phyloP scores from a whole-genome alignment of 2,797 vertebrate genomes.

The Pteropus rufus region DNA sequence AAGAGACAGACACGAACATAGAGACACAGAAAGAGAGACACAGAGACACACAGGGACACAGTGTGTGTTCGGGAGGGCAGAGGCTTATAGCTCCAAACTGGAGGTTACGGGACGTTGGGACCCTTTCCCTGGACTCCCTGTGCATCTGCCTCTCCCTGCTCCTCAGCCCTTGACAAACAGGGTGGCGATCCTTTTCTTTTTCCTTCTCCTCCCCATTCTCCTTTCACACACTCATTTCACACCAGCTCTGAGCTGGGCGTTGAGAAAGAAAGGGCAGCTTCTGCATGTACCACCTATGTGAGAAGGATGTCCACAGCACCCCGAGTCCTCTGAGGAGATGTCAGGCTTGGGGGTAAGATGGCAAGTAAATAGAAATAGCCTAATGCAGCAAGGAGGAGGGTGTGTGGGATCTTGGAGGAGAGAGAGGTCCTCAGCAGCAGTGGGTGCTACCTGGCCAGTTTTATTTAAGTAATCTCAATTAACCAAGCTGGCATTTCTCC shows the following conservation, averaged over 20 bases:
- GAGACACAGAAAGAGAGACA: not conserved
- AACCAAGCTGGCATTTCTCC: not conserved
- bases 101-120: not conserved
- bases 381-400: not conserved
- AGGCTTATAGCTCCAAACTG: not conserved
- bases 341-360: not conserved
- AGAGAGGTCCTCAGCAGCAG: not conserved
- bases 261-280: not conserved
- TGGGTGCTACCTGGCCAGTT: not conserved
- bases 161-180: not conserved
- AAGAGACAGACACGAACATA: not conserved
- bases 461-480: not conserved
- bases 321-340: not conserved
- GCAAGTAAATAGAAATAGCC: not conserved
- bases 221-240: not conserved
- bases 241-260: not conserved
- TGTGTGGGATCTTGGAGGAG: not conserved
- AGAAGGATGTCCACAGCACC: not conserved
- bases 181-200: not conserved
- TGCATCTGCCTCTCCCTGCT: not conserved
- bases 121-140: not conserved
- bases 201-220: not conserved
- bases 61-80: too few relatives aligned
- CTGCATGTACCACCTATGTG: accelerated
- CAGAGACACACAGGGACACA: not conserved